Evolutionary conservation across 2,113 vertebrate genomes (phyloP).

Genomic region (Microcebus jonahi): DNA sequence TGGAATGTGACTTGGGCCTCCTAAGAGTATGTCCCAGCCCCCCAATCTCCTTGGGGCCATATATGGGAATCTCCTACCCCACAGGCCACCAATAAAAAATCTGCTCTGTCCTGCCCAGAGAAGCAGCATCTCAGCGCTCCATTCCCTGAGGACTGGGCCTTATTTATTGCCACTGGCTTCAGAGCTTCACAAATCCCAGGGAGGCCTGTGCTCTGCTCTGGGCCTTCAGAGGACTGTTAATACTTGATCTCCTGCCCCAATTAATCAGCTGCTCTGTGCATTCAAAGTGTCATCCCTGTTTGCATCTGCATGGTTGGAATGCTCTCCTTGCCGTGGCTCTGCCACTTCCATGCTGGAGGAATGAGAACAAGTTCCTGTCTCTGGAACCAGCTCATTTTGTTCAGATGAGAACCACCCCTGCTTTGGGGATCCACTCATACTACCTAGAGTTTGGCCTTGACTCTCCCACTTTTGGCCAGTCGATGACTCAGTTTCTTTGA

Average conservation of each 20-base stretch:
- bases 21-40: constrained; percentile 66
- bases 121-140: constrained; percentile 60
- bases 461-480: not conserved
- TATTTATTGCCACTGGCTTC: constrained; percentile 79
- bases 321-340: constrained; percentile 66
- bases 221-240: constrained; percentile 82
- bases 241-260: constrained; percentile 82
- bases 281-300: constrained; percentile 74
- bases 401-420: not conserved
- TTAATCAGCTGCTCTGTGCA: constrained; percentile 81
- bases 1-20: constrained; percentile 71
- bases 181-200: constrained; percentile 74
- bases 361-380: constrained; percentile 63
- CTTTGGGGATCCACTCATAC: not conserved
- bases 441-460: not conserved
- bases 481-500: not conserved
- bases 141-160: constrained; percentile 73
- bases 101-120: constrained; percentile 51
- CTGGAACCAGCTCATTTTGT: constrained; percentile 78
- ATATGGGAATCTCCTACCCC: constrained; percentile 79
- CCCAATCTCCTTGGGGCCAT: constrained; percentile 70
- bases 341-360: constrained; percentile 43
- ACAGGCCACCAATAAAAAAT: constrained; percentile 73
- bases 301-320: constrained; percentile 50
- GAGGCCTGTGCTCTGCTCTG: constrained; percentile 63